A percentile compares a stretch with the other conserved stretches of the same genome.
Conservation (phyloP, 2,113 vertebrate species). For the Austrofundulus limnaeus region DNA sequence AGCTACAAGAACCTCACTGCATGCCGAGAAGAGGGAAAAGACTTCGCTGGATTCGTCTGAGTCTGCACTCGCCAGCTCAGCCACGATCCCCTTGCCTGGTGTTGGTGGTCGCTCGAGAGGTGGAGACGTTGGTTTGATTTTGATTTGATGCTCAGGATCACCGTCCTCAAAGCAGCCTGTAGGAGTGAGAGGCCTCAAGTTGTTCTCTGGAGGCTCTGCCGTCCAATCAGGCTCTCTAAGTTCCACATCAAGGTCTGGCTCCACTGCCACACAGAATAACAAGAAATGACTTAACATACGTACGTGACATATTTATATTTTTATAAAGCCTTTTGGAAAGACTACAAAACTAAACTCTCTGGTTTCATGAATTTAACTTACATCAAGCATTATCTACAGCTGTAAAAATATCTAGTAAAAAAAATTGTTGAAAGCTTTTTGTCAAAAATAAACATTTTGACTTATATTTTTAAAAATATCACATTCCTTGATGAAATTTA, state of each 20-base stretch:
- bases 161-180: conserved; percentile 76
- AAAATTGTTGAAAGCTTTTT: no score
- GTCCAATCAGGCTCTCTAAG: conserved; percentile 63
- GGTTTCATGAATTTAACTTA: background rate
- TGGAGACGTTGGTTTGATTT: conserved; percentile 71
- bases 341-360: background rate
- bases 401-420: no score
- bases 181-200: conserved; percentile 76
- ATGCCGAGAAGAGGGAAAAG: conserved; percentile 51
- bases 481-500: no score
- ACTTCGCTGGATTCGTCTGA: conserved; percentile 55
- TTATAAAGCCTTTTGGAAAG: background rate
- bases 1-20: conserved; percentile 5
- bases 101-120: conserved; percentile 79
- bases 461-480: background rate
- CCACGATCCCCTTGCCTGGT: conserved; percentile 77
- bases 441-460: background rate
- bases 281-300: background rate
- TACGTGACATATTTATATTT: background rate
- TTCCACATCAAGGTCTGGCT: conserved; percentile 63
- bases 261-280: conserved; percentile 39
- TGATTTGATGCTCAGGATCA: conserved; percentile 72
- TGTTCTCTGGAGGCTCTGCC: conserved; percentile 64
- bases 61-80: conserved; percentile 72
- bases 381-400: background rate